These are phyloP conservation scores for Paracanthobrama guichenoti DNA, from an alignment of 2,113 vertebrate species.

Conservation along the genomic window DNA sequence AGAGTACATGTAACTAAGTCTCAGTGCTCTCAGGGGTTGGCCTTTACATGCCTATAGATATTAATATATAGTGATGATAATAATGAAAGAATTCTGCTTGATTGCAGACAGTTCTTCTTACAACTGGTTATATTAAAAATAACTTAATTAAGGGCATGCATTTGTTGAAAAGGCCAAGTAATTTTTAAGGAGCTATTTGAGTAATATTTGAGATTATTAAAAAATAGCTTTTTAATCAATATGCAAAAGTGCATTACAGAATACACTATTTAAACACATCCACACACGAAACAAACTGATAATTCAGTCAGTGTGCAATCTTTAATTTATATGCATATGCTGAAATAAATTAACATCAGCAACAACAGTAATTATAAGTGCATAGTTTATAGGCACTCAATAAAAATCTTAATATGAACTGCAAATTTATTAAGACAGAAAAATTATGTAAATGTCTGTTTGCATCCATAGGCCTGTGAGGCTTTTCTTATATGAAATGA, in stretches of 20 bases:
- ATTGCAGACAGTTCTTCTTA: background rate
- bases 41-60: background rate
- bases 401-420: background rate
- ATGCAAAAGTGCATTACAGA: background rate
- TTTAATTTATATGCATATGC: background rate
- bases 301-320: background rate
- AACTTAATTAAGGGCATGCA: background rate
- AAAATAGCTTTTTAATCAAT: background rate
- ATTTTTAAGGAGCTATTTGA: background rate
- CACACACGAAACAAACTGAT: background rate
- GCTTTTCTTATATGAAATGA: background rate
- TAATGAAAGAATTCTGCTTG: background rate
- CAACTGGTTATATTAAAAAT: background rate
- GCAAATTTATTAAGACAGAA: constrained; percentile 6
- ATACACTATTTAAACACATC: background rate
- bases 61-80: background rate
- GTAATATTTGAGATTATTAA: background rate
- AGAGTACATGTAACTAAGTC: background rate
- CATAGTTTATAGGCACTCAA: background rate
- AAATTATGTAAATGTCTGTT: constrained; percentile 25
- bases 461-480: background rate
- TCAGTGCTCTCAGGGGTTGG: background rate
- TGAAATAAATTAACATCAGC: background rate
- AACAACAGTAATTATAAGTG: constrained; percentile 6
- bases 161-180: background rate